Percentiles rank a stretch among this genome's conserved stretches.
phyloP scores from a whole-genome alignment of 2,113 vertebrate genomes.

The Tamias sibiricus region DNA sequence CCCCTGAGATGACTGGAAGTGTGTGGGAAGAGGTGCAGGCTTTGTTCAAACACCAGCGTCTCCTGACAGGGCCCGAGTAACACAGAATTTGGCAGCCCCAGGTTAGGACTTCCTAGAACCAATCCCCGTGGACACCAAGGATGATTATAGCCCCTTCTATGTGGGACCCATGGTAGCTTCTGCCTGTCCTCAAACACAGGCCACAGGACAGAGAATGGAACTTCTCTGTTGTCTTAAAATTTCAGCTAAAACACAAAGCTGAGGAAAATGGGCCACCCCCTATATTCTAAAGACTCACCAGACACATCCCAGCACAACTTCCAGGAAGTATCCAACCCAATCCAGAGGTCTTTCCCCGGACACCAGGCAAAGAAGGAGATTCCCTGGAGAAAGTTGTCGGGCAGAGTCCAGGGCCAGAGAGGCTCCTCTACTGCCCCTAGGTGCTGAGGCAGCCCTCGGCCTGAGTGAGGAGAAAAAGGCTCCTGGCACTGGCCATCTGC shows the following conservation, averaged over 20 bases:
- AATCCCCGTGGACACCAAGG: background rate
- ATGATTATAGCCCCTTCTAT: background rate
- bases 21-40: background rate
- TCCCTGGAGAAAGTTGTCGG: no score
- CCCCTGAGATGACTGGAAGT: no score
- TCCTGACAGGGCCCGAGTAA: background rate
- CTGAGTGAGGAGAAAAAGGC: background rate
- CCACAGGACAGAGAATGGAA: background rate
- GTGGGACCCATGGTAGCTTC: background rate
- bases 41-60: background rate
- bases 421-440: no score
- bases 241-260: background rate
- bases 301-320: background rate
- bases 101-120: background rate
- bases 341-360: background rate
- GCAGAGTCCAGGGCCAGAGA: no score
- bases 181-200: background rate
- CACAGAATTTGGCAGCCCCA: background rate
- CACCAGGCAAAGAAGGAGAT: no score
- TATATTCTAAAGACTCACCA: background rate
- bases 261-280: background rate
- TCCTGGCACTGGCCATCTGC: background rate
- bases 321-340: background rate
- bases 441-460: background rate
- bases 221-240: background rate